Evolutionary conservation across 1,140 invertebrate genomes (phyloP).

Genomic region (Lordiphosa collinella): DNA sequence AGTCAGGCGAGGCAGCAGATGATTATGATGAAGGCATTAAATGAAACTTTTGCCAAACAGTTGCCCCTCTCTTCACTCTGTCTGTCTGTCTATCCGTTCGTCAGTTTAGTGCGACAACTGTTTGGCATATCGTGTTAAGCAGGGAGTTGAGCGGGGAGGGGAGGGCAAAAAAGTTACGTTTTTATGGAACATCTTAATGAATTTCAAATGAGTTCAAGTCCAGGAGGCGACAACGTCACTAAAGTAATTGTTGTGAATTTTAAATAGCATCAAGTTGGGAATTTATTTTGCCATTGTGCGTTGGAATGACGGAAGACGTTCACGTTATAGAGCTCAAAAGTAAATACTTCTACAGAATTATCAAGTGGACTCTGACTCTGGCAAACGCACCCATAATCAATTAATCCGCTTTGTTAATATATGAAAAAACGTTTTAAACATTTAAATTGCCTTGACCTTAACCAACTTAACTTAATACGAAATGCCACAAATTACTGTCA

Average conservation of each 20-base stretch:
- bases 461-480: conserved; percentile 35
- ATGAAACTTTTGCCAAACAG: conserved; percentile 60
- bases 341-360: not conserved
- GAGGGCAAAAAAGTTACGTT: conserved; percentile 38
- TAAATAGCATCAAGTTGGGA: conserved; percentile 40
- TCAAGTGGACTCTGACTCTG: not conserved
- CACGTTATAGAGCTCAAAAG: conserved; percentile 1
- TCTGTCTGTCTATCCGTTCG: conserved; percentile 35
- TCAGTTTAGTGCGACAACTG: conserved; percentile 62
- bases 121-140: conserved; percentile 42
- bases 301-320: conserved; percentile 32
- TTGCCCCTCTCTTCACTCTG: conserved; percentile 38
- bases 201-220: conserved; percentile 59
- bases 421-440: not conserved
- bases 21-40: conserved; percentile 15
- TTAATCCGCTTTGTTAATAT: conserved; percentile 2
- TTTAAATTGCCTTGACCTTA: conserved; percentile 43
- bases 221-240: conserved; percentile 44
- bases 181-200: conserved; percentile 58
- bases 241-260: conserved; percentile 53
- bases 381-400: not conserved
- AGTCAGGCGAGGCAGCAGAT: conserved; percentile 32
- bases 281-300: conserved; percentile 6
- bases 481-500: conserved; percentile 35
- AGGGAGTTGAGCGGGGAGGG: not conserved